Conservation (phyloP, 2,888 invertebrate species). For the Acleris cristana region DNA sequence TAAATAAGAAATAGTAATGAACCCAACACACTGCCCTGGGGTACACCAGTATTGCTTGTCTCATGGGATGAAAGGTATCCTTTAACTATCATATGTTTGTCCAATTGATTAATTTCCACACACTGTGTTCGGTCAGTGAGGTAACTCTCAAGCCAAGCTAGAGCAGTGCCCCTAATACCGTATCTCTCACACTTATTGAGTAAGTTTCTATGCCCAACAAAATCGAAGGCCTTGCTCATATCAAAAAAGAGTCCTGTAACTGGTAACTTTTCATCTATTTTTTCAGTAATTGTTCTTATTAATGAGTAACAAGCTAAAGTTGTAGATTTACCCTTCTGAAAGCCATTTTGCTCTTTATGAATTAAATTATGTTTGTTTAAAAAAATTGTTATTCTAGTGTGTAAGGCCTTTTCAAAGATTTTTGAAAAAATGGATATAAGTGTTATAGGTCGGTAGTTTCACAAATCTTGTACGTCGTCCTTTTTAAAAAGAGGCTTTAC, state of each 20-base stretch:
- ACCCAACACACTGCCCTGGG: constrained; percentile 7
- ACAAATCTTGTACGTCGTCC: background rate
- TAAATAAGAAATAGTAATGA: constrained; percentile 1
- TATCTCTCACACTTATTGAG: constrained; percentile 1
- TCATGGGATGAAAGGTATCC: background rate
- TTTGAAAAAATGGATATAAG: constrained; percentile 9
- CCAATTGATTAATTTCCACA: background rate
- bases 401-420: background rate
- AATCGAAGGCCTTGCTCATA: constrained; percentile 12
- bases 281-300: background rate
- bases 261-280: background rate
- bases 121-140: background rate
- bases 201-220: background rate
- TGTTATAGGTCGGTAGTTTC: background rate
- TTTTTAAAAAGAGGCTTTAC: constrained; percentile 4
- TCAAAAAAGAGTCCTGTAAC: background rate
- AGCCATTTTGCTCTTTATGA: background rate
- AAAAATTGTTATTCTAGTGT: background rate
- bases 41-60: background rate
- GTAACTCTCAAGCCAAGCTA: constrained; percentile 3
- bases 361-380: background rate
- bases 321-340: background rate
- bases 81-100: background rate
- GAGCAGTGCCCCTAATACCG: background rate
- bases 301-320: background rate